phyloP scores from a whole-genome alignment of 1,140 invertebrate species.

The Batillaria attramentaria region DNA sequence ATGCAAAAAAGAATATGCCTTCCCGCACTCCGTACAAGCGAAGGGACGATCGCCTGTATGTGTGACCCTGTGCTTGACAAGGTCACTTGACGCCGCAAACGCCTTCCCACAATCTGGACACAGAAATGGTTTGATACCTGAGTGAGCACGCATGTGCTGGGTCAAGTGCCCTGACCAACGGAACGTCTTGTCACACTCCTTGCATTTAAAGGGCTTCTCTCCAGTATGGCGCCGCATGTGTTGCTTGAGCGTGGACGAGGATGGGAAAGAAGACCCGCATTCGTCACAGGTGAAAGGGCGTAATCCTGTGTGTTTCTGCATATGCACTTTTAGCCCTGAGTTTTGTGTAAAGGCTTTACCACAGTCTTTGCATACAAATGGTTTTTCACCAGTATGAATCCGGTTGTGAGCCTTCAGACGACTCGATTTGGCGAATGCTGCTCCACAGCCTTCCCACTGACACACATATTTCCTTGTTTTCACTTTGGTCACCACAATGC shows the following conservation, averaged over 20 bases:
- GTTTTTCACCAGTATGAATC: constrained; percentile 30
- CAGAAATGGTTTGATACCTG: constrained; percentile 34
- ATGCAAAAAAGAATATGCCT: constrained; percentile 26
- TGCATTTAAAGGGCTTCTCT: constrained; percentile 49
- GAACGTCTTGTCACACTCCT: constrained; percentile 34
- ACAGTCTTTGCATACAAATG: constrained; percentile 29
- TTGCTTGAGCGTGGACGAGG: constrained; percentile 34
- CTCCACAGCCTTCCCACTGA: constrained; percentile 10
- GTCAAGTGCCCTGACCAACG: constrained; percentile 30
- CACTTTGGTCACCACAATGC: background rate
- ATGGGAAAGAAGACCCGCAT: constrained; percentile 42
- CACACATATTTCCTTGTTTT: constrained; percentile 10
- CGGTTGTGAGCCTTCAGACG: constrained; percentile 18
- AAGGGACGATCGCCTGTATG: constrained; percentile 35
- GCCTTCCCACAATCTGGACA: constrained; percentile 35
- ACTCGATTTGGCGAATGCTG: constrained; percentile 28
- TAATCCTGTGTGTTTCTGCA: constrained; percentile 39
- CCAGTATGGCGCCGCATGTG: constrained; percentile 48
- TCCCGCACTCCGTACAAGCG: constrained; percentile 28
- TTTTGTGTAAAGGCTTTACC: constrained; percentile 28
- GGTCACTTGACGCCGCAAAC: constrained; percentile 33
- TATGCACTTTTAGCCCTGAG: constrained; percentile 33
- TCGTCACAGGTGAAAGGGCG: constrained; percentile 43
- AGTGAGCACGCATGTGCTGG: constrained; percentile 31
- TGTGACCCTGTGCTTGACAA: constrained; percentile 33